These are phyloP conservation scores for Zootermopsis nevadensis DNA, from an alignment of 2,888 invertebrate species.

Conservation along the genomic window DNA sequence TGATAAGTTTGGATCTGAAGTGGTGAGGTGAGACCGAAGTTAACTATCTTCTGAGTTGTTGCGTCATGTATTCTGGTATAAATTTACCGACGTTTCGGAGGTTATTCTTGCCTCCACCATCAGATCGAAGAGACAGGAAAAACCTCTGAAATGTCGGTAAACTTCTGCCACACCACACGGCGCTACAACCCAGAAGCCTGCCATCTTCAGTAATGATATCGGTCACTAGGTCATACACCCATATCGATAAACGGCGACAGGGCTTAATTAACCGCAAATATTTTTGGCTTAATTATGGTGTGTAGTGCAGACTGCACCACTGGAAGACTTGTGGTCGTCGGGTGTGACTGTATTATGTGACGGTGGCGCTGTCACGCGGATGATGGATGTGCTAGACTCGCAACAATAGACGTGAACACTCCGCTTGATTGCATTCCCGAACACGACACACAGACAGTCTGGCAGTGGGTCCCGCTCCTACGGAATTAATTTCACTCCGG, in stretches of 20 bases:
- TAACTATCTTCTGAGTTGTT: too few relatives aligned
- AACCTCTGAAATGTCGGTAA: too few relatives aligned
- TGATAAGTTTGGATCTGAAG: too few relatives aligned
- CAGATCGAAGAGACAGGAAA: too few relatives aligned
- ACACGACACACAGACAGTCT: conserved; percentile 8
- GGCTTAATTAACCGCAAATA: conserved; percentile 26
- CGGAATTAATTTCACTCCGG: not conserved
- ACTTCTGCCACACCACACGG: too few relatives aligned
- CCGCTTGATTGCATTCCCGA: conserved; percentile 32
- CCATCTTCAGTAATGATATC: not conserved
- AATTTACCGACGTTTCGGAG: too few relatives aligned
- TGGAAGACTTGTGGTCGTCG: not conserved
- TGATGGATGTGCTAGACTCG: conserved; percentile 35
- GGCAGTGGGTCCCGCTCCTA: not conserved
- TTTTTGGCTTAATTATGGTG: conserved; percentile 7
- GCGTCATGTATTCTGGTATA: too few relatives aligned
- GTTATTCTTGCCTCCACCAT: too few relatives aligned
- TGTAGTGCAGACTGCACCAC: not conserved
- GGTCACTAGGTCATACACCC: not conserved
- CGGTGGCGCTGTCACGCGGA: conserved; percentile 28
- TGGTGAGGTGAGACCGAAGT: too few relatives aligned
- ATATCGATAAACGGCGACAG: not conserved
- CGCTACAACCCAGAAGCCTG: too few relatives aligned
- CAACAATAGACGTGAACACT: conserved; percentile 32
- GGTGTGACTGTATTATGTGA: conserved; percentile 28